Percentiles rank a stretch among this genome's conserved stretches.
phyloP scores from a whole-genome alignment of 2,113 vertebrate genomes.

The Setophaga coronata region DNA sequence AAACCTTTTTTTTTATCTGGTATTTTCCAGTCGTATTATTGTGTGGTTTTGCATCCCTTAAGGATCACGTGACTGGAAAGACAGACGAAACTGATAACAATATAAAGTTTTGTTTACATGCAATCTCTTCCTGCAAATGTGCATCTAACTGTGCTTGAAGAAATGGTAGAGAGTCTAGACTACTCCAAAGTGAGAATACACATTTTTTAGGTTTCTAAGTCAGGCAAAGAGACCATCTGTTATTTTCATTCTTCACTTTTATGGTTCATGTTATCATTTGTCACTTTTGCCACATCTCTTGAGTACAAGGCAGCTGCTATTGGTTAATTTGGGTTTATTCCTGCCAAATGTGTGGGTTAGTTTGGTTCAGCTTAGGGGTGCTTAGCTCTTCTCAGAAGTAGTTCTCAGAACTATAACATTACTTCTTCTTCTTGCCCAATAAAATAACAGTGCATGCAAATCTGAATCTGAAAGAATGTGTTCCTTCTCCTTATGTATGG shows the following conservation, averaged over 20 bases:
- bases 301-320: background rate
- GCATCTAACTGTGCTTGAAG: background rate
- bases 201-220: background rate
- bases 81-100: background rate
- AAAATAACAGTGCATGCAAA: background rate
- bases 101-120: background rate
- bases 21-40: background rate
- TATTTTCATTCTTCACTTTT: background rate
- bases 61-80: background rate
- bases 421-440: background rate
- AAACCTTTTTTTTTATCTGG: background rate
- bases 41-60: background rate
- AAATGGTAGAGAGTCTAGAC: background rate
- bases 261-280: background rate
- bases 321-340: background rate
- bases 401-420: background rate
- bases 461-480: background rate
- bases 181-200: background rate
- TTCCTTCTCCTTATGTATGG: background rate
- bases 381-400: background rate
- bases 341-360: background rate
- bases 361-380: background rate
- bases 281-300: background rate
- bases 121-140: background rate
- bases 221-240: background rate